phyloP scores from a whole-genome alignment of 2,113 vertebrate genomes.

The human region DNA sequence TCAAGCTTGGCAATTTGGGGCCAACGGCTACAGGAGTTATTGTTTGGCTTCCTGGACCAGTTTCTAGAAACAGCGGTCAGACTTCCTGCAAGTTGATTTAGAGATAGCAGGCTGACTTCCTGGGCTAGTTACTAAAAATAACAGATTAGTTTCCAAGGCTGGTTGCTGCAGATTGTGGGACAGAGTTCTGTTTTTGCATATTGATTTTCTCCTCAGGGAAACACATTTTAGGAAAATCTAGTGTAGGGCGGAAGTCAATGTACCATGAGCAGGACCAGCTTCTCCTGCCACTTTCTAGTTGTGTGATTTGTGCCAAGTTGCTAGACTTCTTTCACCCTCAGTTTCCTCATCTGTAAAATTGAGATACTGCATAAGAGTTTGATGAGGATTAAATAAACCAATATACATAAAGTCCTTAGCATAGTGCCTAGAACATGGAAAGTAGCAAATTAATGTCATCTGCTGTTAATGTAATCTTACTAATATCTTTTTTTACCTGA shows the following conservation, averaged over 20 bases:
- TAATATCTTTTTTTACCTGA: neutral
- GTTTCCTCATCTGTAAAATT: neutral
- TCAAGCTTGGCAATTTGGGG: neutral
- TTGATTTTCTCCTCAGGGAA: neutral
- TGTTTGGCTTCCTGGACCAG: neutral
- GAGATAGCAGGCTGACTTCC: neutral
- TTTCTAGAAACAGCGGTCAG: neutral
- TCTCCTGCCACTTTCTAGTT: neutral
- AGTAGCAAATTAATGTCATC: neutral
- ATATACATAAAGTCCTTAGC: neutral
- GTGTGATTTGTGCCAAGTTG: neutral
- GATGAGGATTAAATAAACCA: neutral
- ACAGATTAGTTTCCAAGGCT: neutral
- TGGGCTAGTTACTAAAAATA: neutral
- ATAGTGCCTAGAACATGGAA: neutral
- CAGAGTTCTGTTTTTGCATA: conserved; percentile 34
- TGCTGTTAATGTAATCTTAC: neutral
- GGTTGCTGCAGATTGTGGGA: neutral
- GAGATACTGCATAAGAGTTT: neutral
- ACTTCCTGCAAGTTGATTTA: neutral
- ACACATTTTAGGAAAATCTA: neutral
- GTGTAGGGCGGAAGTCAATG: neutral
- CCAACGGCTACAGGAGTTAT: neutral
- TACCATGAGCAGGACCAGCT: neutral
- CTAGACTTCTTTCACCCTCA: neutral